phyloP scores from a whole-genome alignment of 2,113 vertebrate genomes.

The Anas platyrhynchos region DNA sequence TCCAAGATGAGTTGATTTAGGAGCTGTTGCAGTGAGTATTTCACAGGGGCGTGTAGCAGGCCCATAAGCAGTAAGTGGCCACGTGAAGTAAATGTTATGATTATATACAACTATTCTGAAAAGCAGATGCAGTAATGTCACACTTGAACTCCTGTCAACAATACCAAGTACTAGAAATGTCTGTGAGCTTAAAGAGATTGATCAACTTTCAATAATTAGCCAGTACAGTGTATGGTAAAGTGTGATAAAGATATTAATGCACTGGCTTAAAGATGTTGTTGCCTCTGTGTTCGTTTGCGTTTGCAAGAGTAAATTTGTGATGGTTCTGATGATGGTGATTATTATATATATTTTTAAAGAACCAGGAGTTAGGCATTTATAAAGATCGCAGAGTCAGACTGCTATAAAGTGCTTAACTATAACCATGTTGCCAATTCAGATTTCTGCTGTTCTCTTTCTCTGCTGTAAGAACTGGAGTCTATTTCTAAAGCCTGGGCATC shows the following conservation, averaged over 20 bases:
- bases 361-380: not conserved
- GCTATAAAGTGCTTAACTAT: not conserved
- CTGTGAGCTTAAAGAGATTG: not conserved
- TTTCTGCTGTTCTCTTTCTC: not conserved
- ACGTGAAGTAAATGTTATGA: not conserved
- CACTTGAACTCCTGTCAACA: not conserved
- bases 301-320: not conserved
- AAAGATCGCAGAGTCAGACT: not conserved
- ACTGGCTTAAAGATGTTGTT: not conserved
- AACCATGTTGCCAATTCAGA: not conserved
- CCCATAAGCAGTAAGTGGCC: not conserved
- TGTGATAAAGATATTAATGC: not conserved
- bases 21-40: not conserved
- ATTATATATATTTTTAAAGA: not conserved
- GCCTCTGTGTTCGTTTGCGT: not conserved
- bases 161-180: not conserved
- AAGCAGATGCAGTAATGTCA: not conserved
- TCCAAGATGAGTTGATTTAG: not conserved
- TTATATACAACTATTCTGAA: not conserved
- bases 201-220: not conserved
- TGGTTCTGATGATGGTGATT: not conserved
- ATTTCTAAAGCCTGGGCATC: not conserved
- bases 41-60: rapidly evolving
- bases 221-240: not conserved
- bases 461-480: not conserved